Conservation (phyloP, 92 coral and sea anemone genomes). For the Zoanthus gigantus region DNA sequence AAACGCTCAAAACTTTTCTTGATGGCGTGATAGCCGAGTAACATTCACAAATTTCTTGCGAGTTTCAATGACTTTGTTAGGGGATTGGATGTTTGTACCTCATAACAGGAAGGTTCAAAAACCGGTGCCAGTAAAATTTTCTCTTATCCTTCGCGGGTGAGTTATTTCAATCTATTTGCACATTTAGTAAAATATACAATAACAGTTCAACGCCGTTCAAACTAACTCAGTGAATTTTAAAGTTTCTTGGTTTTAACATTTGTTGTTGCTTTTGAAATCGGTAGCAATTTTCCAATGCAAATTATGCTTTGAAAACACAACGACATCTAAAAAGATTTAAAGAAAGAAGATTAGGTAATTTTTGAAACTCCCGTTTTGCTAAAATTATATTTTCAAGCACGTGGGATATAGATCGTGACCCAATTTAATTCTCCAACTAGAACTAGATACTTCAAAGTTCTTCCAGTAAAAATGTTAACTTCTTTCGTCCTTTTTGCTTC, state of each 20-base stretch:
- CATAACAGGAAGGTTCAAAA: conserved; percentile 21
- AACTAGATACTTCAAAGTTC: neutral
- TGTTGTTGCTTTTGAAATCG: neutral
- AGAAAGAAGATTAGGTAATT: neutral
- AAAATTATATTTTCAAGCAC: neutral
- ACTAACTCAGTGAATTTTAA: neutral
- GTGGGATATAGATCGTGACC: no score
- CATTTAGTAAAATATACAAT: neutral
- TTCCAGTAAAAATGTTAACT: neutral
- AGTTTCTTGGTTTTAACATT: neutral
- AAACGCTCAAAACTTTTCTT: neutral
- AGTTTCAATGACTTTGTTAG: conserved; percentile 33
- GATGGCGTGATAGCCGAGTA: neutral
- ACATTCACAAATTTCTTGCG: neutral
- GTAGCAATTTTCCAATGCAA: neutral
- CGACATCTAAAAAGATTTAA: neutral
- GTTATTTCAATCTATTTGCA: neutral
- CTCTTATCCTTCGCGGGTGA: conserved; percentile 46
- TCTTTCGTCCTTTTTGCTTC: neutral
- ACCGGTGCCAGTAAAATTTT: conserved; percentile 33
- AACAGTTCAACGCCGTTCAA: neutral
- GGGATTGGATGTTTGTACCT: conserved; percentile 43
- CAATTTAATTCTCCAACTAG: neutral
- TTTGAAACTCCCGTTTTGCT: neutral
- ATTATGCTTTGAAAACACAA: neutral